These are phyloP conservation scores for Phortica magna DNA, from an alignment of 2,888 invertebrate genomes.

Conservation along the genomic window DNA sequence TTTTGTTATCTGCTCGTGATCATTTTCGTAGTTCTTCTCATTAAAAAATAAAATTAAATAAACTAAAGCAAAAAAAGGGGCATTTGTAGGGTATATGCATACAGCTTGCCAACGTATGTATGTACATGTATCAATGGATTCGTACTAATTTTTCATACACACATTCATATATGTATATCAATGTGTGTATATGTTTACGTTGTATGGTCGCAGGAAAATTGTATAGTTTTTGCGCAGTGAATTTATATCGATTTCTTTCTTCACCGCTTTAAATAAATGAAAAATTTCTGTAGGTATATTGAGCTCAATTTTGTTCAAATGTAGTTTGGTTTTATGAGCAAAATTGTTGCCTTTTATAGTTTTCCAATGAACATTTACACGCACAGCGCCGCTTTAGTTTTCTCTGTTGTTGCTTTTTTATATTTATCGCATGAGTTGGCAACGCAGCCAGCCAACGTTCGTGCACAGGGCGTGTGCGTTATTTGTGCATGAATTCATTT, in stretches of 20 bases:
- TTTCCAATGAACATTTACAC: not conserved
- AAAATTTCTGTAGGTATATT: not conserved
- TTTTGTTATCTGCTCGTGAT: conserved; percentile 45
- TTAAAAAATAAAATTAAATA: conserved; percentile 9
- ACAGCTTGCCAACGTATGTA: too few relatives aligned
- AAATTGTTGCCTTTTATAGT: not conserved
- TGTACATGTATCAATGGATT: too few relatives aligned
- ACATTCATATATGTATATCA: too few relatives aligned
- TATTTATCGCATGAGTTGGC: not conserved
- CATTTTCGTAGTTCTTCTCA: conserved; percentile 30
- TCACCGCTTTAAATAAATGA: too few relatives aligned
- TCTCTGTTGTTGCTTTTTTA: not conserved
- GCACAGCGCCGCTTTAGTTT: not conserved
- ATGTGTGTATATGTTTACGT: too few relatives aligned
- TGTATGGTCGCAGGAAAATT: too few relatives aligned
- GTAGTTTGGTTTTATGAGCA: not conserved
- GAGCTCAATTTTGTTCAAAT: not conserved
- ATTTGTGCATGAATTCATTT: not conserved
- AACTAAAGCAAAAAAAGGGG: not conserved
- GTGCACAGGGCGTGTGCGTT: not conserved
- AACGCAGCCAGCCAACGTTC: not conserved
- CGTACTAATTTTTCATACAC: too few relatives aligned
- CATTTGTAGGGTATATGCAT: not conserved
- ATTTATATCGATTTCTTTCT: too few relatives aligned
- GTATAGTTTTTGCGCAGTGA: too few relatives aligned